phyloP scores from a whole-genome alignment of 2,888 invertebrate species.

The Molorchus minor region DNA sequence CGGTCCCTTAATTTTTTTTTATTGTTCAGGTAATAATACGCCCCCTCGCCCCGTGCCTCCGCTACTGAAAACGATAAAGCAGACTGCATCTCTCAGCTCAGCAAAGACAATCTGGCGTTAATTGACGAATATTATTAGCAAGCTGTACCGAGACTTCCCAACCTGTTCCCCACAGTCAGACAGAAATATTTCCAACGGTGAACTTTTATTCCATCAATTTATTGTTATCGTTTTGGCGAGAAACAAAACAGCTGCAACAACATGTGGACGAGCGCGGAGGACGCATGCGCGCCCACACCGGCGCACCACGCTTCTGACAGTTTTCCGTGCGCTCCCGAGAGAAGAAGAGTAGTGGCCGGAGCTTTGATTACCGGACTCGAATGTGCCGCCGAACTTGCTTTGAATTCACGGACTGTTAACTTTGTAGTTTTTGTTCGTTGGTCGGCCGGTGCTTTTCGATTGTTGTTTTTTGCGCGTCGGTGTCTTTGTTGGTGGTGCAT shows the following conservation, averaged over 20 bases:
- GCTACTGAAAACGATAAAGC: too few relatives aligned
- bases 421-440: slow-evolving; percentile 29
- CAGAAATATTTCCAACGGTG: neutral
- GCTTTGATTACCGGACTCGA: slow-evolving; percentile 10
- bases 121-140: slow-evolving; percentile 13
- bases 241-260: slow-evolving; percentile 43
- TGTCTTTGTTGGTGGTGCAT: slow-evolving; percentile 28
- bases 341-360: slow-evolving; percentile 9
- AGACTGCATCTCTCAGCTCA: too few relatives aligned
- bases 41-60: too few relatives aligned
- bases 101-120: too few relatives aligned
- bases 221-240: slow-evolving; percentile 30
- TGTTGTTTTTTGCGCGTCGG: slow-evolving; percentile 31
- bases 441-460: slow-evolving; percentile 23
- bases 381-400: neutral
- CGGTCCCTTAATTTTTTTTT: too few relatives aligned
- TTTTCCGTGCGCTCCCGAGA: slow-evolving; percentile 44
- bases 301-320: slow-evolving; percentile 44
- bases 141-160: slow-evolving; percentile 1
- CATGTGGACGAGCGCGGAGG: slow-evolving; percentile 39
- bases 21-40: too few relatives aligned
- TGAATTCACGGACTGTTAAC: slow-evolving; percentile 22
- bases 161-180: neutral
- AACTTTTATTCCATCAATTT: slow-evolving; percentile 7
- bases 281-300: slow-evolving; percentile 30